Evolutionary conservation across 2,113 vertebrate species (phyloP), one percentile per base, ranked within the genome.

Genomic region (Pelusios castaneus): DNA sequence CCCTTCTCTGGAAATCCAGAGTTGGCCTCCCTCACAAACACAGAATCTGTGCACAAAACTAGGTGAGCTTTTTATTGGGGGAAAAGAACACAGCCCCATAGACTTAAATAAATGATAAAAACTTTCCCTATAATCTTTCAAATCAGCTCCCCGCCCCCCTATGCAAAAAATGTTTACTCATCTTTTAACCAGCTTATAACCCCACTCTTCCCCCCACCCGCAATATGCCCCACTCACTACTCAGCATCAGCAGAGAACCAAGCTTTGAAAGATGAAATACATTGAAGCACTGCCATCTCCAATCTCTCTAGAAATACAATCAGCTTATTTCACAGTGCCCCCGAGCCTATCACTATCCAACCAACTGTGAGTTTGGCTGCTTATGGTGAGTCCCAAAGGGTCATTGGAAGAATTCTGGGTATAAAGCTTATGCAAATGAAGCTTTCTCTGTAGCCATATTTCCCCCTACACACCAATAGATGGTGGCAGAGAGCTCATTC

Each of bases 251-350:
- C 17, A 8, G 17, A n/a, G 19, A 34, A 8, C 34, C 9, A 47
- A 47, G 47, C 10, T 47, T 47, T 1, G 19, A 4, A 5, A 6
- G 8, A 17, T 70, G 19, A 38, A 4, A 21, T 38, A 10, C 7
- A 22, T 19, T 10, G 5, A 21, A 4, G 22, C 17, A 38, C 1
- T 1, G 14, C 21, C 5, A 1, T 22, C n/a, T 22, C 2, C 2
- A 38, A 4, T 38, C 19, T 8, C 63, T 38, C 8, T 2, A 2
- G 21, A 70, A 70, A 4, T 17, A 8, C 8, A 21, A 2, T 34
- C 17, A 38, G 2, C 1, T 10, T 38, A 9, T 10, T n/a, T 5
- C 5, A 8, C 4, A 17, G 4, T 2, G 4, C 2, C 10, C 34
- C 34, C 34, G 6, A 6, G 22, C 19, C n/a, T 38, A 22, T n/a